phyloP scores from a whole-genome alignment of 2,113 vertebrate genomes.

The Chaetops frenatus region DNA sequence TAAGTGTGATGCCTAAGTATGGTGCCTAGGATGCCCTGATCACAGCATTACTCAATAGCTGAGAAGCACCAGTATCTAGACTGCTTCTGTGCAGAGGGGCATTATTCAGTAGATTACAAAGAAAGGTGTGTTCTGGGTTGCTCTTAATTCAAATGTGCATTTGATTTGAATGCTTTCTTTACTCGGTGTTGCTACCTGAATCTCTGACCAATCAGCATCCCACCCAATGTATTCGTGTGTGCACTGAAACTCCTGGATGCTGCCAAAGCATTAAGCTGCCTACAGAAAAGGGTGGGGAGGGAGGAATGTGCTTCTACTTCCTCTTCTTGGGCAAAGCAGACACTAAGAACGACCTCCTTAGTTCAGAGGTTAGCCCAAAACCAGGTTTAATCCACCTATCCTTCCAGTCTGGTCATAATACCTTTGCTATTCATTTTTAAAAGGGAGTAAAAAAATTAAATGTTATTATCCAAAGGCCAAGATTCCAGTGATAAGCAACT shows the following conservation, averaged over 20 bases:
- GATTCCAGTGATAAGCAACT: constrained; percentile 13
- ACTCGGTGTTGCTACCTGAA: background rate
- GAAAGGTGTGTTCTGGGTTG: background rate
- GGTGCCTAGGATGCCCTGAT: background rate
- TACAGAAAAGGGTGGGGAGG: constrained; percentile 29
- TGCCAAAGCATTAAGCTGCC: constrained; percentile 41
- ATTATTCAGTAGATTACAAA: background rate
- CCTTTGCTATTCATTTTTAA: background rate
- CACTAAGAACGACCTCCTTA: background rate
- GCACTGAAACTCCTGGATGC: background rate
- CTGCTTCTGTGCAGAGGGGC: background rate
- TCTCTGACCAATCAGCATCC: constrained; percentile 12
- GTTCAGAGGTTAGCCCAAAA: background rate
- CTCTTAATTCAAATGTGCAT: background rate
- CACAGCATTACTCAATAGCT: background rate
- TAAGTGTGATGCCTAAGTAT: background rate
- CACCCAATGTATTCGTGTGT: background rate
- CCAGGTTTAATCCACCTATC: background rate
- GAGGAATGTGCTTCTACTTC: constrained; percentile 16
- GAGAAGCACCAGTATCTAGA: background rate
- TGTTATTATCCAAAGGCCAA: background rate
- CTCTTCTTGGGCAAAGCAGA: background rate
- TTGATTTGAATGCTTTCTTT: background rate
- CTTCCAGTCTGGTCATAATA: background rate
- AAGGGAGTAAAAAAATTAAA: background rate